phyloP scores from a whole-genome alignment of 1,140 invertebrate species.

The Bombyx mori region DNA sequence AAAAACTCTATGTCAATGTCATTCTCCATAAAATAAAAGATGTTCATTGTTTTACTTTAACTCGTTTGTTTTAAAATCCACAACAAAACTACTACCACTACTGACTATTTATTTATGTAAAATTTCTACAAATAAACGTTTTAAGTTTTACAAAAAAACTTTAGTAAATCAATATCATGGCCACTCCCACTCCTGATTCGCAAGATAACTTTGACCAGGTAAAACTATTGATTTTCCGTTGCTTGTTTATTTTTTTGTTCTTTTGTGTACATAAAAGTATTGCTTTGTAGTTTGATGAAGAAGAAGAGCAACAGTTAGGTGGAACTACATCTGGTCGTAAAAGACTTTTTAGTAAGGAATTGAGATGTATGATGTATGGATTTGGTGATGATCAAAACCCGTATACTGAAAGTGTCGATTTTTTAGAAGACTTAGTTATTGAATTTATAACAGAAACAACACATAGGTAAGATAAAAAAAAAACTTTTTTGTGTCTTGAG shows the following conservation, averaged over 20 bases:
- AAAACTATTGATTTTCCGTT: slow-evolving; percentile 2
- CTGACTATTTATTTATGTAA: no score
- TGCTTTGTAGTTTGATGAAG: slow-evolving; percentile 49
- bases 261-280: background rate
- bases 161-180: slow-evolving; percentile 18
- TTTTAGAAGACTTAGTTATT: slow-evolving; percentile 97
- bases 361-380: slow-evolving; percentile 99
- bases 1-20: no score
- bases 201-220: slow-evolving; percentile 58
- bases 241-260: background rate
- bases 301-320: slow-evolving; percentile 58
- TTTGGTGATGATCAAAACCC: slow-evolving; percentile 99
- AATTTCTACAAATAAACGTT: background rate
- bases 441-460: slow-evolving; percentile 98
- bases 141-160: background rate
- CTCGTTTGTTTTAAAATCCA: no score
- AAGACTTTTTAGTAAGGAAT: slow-evolving; percentile 89
- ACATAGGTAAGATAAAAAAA: slow-evolving; percentile 73
- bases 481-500: background rate
- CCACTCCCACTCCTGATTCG: slow-evolving; percentile 37
- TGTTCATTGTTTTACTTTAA: no score
- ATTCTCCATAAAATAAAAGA: no score
- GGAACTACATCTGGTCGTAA: slow-evolving; percentile 81
- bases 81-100: no score
- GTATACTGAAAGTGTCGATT: slow-evolving; percentile 98